Conservation (phyloP, 2,113 vertebrate species). For the Microcebus ravelobensis region DNA sequence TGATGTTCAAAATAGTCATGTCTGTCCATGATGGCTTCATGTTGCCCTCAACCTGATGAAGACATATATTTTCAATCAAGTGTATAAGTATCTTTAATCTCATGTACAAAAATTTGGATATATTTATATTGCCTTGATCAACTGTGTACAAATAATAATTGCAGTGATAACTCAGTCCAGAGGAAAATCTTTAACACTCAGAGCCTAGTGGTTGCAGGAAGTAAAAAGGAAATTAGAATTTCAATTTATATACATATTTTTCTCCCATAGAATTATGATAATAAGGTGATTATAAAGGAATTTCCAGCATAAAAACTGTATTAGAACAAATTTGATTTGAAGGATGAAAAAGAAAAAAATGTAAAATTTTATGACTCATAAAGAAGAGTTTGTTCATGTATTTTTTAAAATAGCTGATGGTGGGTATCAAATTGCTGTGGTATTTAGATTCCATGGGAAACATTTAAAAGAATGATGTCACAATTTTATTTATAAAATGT, state of each 20-base stretch:
- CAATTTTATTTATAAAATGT: conserved; percentile 32
- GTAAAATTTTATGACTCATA: conserved; percentile 9
- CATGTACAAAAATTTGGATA: neutral
- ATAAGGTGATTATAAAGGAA: neutral
- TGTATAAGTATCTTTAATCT: neutral
- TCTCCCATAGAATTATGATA: neutral
- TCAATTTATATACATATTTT: neutral
- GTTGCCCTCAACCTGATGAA: neutral
- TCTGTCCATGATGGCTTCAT: neutral
- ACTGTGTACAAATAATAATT: neutral
- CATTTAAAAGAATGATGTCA: neutral
- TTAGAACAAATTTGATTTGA: conserved; percentile 19
- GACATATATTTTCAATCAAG: neutral
- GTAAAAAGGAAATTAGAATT: neutral
- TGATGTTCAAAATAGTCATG: neutral
- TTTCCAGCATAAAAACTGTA: neutral
- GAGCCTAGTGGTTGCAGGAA: neutral
- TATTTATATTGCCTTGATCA: neutral
- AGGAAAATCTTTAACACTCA: neutral
- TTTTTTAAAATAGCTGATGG: conserved; percentile 20
- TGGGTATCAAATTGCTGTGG: conserved; percentile 16
- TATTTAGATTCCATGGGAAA: conserved; percentile 40
- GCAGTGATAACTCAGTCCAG: neutral
- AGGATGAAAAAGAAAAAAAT: conserved; percentile 15
- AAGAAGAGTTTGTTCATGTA: neutral